These are phyloP conservation scores for Damaliscus lunatus DNA, from an alignment of 2,113 vertebrate species.

Conservation along the genomic window DNA sequence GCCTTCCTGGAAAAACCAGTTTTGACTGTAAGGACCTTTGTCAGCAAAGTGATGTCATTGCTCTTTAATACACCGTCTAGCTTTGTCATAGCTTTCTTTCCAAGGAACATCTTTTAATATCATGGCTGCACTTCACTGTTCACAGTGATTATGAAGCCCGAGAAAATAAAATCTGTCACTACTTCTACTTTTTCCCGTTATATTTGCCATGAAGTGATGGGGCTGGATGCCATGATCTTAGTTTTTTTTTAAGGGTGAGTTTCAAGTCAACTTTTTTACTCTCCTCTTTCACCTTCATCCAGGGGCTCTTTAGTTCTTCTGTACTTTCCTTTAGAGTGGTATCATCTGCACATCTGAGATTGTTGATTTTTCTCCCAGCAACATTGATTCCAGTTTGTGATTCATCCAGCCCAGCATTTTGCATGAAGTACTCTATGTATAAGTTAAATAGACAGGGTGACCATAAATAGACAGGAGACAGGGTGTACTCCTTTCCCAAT, in stretches of 20 bases:
- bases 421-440: neutral
- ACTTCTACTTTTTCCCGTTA: neutral
- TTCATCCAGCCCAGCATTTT: neutral
- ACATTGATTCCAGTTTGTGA: neutral
- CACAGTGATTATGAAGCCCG: neutral
- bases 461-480: neutral
- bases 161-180: neutral
- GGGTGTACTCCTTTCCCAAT: neutral
- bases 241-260: neutral
- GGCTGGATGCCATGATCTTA: neutral
- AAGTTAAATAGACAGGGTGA: neutral
- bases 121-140: neutral
- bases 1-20: neutral
- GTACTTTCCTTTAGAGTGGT: neutral
- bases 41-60: neutral
- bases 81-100: neutral
- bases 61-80: neutral
- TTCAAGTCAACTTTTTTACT: neutral
- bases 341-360: neutral
- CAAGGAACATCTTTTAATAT: neutral
- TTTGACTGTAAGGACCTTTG: neutral
- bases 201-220: neutral
- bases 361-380: neutral
- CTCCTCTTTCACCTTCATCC: neutral
- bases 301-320: neutral